Evolutionary conservation across 2,113 vertebrate species (phyloP), one percentile per base, ranked within the genome.

Genomic region (Corythoichthys haematopterus): DNA sequence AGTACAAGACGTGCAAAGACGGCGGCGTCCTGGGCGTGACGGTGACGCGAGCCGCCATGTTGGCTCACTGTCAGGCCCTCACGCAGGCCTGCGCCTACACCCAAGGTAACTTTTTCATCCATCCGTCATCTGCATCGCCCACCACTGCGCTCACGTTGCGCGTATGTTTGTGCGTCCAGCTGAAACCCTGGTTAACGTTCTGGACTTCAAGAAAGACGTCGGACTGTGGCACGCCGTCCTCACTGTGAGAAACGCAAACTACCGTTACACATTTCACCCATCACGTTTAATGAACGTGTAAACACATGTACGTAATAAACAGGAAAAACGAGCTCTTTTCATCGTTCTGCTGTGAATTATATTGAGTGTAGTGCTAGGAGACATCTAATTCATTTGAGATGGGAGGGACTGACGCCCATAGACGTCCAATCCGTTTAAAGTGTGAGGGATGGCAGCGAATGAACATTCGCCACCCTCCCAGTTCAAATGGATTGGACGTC

Each of bases 61-160:
- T 92, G 43, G 72, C 88, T 20, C 90, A 92, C 80, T 91, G 90
- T 76, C 91, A 91, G 82, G 78, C 88, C 37, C 80, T 92, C 64
- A 90, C 87, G 0, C 88, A 92, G 68, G 83, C 87, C 62, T 92
- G 91, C 70, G 83, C 78, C 0, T 92, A 92, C 83, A 86, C 78
- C 13, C 90, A 92, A 75, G 91, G 91, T 91, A 84, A 77, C 4
- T 1, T 58, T 2, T 28, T 45, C 40, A 6, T 16, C 37, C 20
- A 28, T 53, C n/a, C 50, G n/a, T 55, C 8, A 20, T 38, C 8
- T 11, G 12, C 60, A n/a, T 62, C 38, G 12, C 40, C 36, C 5
- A 3, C 35, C 47, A 35, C 3, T 43, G 48, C 59, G 1, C 50
- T 50, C 50, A 63, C 51, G 35, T 20, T 65, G 28, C 76, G 11